phyloP scores from a whole-genome alignment of 2,113 vertebrate species.

The Brachyhypopomus occidentalis region DNA sequence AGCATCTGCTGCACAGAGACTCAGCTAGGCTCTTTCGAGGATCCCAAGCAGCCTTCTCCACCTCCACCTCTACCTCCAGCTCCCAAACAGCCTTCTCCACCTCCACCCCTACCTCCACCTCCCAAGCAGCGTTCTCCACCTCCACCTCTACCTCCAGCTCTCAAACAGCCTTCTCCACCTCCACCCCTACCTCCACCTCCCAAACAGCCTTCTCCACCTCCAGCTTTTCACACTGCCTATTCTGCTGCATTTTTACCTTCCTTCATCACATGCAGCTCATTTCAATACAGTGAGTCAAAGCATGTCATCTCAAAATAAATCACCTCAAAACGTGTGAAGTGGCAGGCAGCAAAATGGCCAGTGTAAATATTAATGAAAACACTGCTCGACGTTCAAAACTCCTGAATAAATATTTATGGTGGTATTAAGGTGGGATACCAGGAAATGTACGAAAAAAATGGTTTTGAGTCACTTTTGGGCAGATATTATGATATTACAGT shows the following conservation, averaged over 20 bases:
- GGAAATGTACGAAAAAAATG: background rate
- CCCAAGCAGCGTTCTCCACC: background rate
- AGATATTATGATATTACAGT: background rate
- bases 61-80: too few relatives aligned
- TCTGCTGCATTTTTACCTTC: background rate
- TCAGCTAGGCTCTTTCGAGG: background rate
- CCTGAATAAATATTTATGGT: slow-evolving; percentile 10
- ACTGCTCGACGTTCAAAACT: slow-evolving; percentile 2
- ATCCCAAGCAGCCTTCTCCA: background rate
- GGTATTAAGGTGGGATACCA: background rate
- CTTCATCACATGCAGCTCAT: background rate
- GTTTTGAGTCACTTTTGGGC: background rate
- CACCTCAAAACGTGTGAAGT: slow-evolving; percentile 1
- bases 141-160: too few relatives aligned
- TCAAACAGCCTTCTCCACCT: background rate
- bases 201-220: too few relatives aligned
- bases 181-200: background rate
- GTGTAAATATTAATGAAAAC: slow-evolving; percentile 20
- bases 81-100: background rate
- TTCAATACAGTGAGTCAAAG: slow-evolving; percentile 6
- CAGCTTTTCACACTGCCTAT: background rate
- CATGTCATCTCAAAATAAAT: slow-evolving; percentile 19
- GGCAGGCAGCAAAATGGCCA: background rate
- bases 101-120: background rate
- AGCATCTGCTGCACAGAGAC: background rate